Evolutionary conservation across 2,888 invertebrate genomes (phyloP).

Genomic region (Eupithecia centaureata): DNA sequence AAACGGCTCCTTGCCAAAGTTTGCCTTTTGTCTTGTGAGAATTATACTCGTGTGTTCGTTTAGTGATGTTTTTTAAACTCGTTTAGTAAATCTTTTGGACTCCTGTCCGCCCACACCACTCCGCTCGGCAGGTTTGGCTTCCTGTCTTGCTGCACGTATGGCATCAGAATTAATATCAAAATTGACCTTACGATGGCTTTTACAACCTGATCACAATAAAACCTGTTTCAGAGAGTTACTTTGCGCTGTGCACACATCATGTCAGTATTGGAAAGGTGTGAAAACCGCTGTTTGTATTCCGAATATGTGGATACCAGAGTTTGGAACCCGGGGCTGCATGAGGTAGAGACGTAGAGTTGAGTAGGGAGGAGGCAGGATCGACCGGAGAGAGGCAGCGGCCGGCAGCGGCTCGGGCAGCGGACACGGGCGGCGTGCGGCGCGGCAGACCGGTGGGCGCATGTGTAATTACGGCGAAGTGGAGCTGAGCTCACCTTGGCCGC

Average conservation of each 20-base stretch:
- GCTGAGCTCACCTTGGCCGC: slow-evolving; percentile 78
- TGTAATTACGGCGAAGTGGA: slow-evolving; percentile 74
- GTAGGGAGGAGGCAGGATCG: not conserved
- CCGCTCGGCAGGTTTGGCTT: slow-evolving; percentile 29
- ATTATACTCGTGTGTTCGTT: not conserved
- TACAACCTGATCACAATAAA: slow-evolving; percentile 51
- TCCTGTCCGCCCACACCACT: slow-evolving; percentile 15
- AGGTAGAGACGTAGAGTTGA: not conserved
- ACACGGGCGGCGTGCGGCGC: slow-evolving; percentile 47
- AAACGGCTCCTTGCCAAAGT: slow-evolving; percentile 11
- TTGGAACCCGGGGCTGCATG: not conserved
- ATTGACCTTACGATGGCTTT: slow-evolving; percentile 37
- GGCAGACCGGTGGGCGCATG: slow-evolving; percentile 79
- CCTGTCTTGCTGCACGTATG: slow-evolving; percentile 33
- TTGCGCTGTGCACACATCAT: slow-evolving; percentile 43
- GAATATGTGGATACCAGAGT: slow-evolving; percentile 42
- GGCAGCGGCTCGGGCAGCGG: slow-evolving; percentile 31
- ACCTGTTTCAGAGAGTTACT: slow-evolving; percentile 51
- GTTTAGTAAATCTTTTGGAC: slow-evolving; percentile 29
- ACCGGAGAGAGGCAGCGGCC: not conserved
- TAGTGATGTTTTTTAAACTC: slow-evolving; percentile 22
- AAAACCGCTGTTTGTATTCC: slow-evolving; percentile 55
- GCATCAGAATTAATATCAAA: slow-evolving; percentile 34
- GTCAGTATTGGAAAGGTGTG: slow-evolving; percentile 56
- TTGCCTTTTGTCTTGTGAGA: not conserved